These are phyloP conservation scores for Zoanthus solanderi DNA, from an alignment of 92 coral and sea anemone species.

Conservation along the genomic window DNA sequence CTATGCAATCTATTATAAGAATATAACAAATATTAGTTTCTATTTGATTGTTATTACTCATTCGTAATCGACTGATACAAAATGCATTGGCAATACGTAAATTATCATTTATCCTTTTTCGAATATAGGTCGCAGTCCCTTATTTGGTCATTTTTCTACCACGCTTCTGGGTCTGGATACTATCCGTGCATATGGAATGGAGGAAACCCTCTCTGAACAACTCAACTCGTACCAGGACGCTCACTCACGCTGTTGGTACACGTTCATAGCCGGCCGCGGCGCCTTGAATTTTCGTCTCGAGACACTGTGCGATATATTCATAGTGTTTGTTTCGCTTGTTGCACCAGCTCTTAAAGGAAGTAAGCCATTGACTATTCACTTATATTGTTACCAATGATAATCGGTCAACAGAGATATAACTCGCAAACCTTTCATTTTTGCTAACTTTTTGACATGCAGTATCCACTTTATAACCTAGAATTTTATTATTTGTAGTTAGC, in stretches of 20 bases:
- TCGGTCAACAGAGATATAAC: too few species aligned
- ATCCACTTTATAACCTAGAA: too few species aligned
- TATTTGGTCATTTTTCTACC: slow-evolving; percentile 93
- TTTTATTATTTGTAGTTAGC: too few species aligned
- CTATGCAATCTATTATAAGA: too few species aligned
- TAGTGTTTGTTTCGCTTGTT: slow-evolving; percentile 81
- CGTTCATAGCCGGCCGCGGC: slow-evolving; percentile 79
- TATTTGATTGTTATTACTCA: neutral
- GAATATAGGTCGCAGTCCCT: slow-evolving; percentile 86
- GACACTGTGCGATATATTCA: slow-evolving; percentile 75
- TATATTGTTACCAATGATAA: neutral
- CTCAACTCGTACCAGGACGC: slow-evolving; percentile 84
- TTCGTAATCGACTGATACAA: neutral
- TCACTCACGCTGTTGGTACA: slow-evolving; percentile 91
- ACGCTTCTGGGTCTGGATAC: slow-evolving; percentile 95
- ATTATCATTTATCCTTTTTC: neutral
- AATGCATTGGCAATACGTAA: neutral
- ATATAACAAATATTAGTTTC: neutral
- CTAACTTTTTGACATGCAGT: too few species aligned
- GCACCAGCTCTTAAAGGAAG: slow-evolving; percentile 84
- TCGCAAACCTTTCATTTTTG: too few species aligned
- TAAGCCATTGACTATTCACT: slow-evolving; percentile 23
- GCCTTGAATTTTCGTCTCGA: slow-evolving; percentile 88
- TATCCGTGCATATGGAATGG: slow-evolving; percentile 85
- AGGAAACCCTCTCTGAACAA: slow-evolving; percentile 82